Conservation (phyloP, 2,888 invertebrate species). For the Sepiola atlantica region DNA sequence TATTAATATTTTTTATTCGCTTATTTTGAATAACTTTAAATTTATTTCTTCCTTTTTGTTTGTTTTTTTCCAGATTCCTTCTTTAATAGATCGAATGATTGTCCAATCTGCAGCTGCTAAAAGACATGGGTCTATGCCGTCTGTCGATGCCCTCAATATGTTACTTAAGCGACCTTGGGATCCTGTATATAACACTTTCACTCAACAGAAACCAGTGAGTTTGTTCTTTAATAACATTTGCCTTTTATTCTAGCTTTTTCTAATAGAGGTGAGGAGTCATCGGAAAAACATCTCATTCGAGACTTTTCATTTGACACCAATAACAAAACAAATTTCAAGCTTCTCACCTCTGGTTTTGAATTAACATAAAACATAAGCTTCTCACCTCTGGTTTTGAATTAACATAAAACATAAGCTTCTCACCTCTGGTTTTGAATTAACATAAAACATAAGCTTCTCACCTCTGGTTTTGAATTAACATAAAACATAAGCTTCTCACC, state of each 20-base stretch:
- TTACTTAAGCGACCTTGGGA: slow-evolving; percentile 85
- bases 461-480: too few species aligned
- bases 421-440: too few species aligned
- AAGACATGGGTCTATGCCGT: slow-evolving; percentile 68
- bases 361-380: too few species aligned
- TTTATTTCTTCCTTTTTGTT: not conserved
- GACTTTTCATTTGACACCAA: too few species aligned
- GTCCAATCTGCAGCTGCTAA: slow-evolving; percentile 60
- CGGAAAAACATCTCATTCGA: too few species aligned
- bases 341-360: too few species aligned
- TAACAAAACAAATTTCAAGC: too few species aligned
- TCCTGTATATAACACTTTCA: slow-evolving; percentile 79
- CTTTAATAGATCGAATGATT: slow-evolving; percentile 84
- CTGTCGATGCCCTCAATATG: slow-evolving; percentile 81
- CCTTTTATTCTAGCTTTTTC: not conserved
- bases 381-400: too few species aligned
- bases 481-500: too few species aligned
- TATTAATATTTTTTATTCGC: not conserved
- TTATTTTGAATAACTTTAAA: not conserved
- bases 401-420: too few species aligned
- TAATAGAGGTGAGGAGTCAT: too few species aligned
- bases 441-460: too few species aligned
- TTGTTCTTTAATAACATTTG: not conserved
- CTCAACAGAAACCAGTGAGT: slow-evolving; percentile 80
- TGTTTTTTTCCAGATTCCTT: slow-evolving; percentile 80